Percentiles rank a stretch among this genome's conserved stretches.
Evolutionary conservation across 2,113 vertebrate genomes (phyloP).

Genomic region (Balaeniceps rex): DNA sequence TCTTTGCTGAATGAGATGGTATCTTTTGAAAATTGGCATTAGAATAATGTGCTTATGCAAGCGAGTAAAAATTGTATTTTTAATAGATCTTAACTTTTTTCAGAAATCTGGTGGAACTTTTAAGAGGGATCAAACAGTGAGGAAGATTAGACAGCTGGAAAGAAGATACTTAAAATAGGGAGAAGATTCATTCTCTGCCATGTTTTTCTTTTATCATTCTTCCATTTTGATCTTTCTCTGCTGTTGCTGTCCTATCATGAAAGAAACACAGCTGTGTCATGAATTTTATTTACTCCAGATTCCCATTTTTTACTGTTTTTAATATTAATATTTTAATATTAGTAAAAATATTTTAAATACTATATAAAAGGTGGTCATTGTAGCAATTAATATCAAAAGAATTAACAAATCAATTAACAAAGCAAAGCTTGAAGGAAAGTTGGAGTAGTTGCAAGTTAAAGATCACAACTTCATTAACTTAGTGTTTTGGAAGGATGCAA

Average conservation of each 20-base stretch:
- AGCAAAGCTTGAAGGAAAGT: neutral
- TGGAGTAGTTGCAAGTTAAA: neutral
- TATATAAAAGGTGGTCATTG: neutral
- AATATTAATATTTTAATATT: too few relatives aligned
- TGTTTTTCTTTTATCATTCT: neutral
- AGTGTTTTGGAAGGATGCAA: neutral
- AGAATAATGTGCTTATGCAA: neutral
- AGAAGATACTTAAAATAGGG: neutral
- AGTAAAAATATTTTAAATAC: neutral
- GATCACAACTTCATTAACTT: neutral
- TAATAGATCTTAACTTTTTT: neutral
- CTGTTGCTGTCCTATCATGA: neutral
- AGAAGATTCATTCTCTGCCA: neutral
- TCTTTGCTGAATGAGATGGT: neutral
- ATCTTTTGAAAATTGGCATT: neutral
- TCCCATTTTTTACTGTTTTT: neutral
- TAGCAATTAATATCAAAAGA: neutral
- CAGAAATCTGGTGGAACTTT: neutral
- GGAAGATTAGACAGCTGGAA: neutral
- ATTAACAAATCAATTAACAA: neutral
- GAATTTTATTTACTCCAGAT: neutral
- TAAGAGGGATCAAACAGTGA: neutral
- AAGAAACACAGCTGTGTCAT: neutral
- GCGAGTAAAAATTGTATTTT: neutral
- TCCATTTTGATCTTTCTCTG: neutral